Base-by-base conservation (phyloP, 2,113 vertebrate species). In the Anser brachyrhynchus region DNA sequence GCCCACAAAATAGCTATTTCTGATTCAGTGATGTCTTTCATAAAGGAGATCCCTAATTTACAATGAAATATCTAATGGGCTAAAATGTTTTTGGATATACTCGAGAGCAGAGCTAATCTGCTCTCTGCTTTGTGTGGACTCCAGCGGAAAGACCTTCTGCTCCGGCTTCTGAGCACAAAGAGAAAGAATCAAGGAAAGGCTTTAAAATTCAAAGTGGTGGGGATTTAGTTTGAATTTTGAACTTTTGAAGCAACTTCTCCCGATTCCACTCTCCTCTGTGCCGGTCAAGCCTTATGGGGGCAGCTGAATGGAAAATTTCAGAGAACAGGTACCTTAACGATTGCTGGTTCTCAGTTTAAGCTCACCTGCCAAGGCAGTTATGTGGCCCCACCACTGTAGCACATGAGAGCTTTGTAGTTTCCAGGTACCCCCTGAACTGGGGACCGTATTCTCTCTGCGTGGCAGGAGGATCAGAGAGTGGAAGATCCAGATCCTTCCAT, bases 31-130 rank as follows among this genome's bases (percentile, higher is more conserved):
- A 8, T 87, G 77, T 41, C 73, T 84, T 79, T 91, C 67, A 29
- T 76, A 70, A 82, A 83, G 87, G 82, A 95, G 78, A 83, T 73
- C 55, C 67, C 67, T 72, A 6, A 85, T 95, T 91, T 91, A 51
- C 8, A 0, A 2, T 87, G 35, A 62, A 62, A 41, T 85, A 44
- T 11, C 74, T 73, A 70, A 85, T 20, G 41, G 69, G 20, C 52
- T 84, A 3, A 58, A 52, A 11, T 26, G 57, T 10, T 44, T 55
- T 74, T 64, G 73, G 19, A 39, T 65, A 4, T 52, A 52, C 58
- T 41, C 28, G 84, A 66, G 22, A 76, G 78, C 69, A 70, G 91
- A 94, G 58, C 55, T 90, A 8, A 76, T 79, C 18, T 87, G 33
- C 73, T 89, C 1, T 43, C 54, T 77, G 35, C 46, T 72, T 51